Evolutionary conservation across 2,888 invertebrate genomes (phyloP), one percentile per base, ranked within the genome.

Genomic region (Tanytarsus gracilentus): DNA sequence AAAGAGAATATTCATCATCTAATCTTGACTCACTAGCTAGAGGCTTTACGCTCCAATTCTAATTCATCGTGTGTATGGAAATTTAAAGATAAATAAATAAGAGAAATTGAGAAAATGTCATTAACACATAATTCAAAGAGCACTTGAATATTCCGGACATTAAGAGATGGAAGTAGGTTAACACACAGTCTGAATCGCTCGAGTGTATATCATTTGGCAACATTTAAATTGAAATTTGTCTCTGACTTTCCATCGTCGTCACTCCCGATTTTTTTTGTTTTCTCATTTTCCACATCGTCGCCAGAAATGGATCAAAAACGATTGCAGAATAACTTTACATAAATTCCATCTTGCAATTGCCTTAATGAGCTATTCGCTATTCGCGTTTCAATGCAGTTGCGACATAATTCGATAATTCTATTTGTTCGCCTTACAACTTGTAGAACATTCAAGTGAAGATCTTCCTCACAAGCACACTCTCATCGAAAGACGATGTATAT

Each of bases 211-310:
- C 49, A 49, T 49, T 49, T 49, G 49, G 49, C 49, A 49, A 49
- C n/a, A 49, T 49, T 25, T 26, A 49, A 49, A 49, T 49, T 49
- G 49, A 49, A 49, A 26, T 49, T 26, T n/a, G n/a, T n/a, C n/a
- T n/a, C n/a, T n/a, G n/a, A n/a, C 49, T 14, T 49, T 27, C 26
- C 27, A 11, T 49, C 11, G n/a, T 14, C 6, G 9, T n/a, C 11
- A n/a, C 8, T 44, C 23, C 49, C 4, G 26, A n/a, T 23, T 23
- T 44, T 23, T 36, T 16, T 36, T 36, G n/a, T 36, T n/a, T 18
- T 23, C 44, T 44, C 40, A 36, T 36, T 44, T 44, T 44, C 18
- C 23, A 18, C 21, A 23, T 44, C 18, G 44, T 23, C 16, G 44
- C 18, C 44, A 44, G 16, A 18, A 26, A 27, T 16, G 14, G 26